Percentiles rank a stretch among this genome's conserved stretches.
Evolutionary conservation across 2,113 vertebrate species (phyloP).

Genomic region (Phasianus colchicus): DNA sequence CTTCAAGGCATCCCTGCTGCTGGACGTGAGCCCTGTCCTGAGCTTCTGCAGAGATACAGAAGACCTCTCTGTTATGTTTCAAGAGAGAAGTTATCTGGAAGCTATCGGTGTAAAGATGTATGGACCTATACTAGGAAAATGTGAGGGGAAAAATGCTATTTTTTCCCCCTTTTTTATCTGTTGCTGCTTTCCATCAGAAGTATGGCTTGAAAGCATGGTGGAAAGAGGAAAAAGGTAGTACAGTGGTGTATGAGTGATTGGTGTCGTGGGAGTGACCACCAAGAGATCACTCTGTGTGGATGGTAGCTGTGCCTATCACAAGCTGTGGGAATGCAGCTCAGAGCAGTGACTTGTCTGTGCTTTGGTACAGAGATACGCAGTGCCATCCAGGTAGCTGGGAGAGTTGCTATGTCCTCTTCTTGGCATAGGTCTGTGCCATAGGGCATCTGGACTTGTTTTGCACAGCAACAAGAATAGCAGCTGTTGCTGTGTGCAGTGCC

Average conservation of each 20-base stretch:
- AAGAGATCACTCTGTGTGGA: not conserved
- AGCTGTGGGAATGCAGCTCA: not conserved
- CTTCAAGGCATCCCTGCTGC: not conserved
- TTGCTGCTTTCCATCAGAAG: not conserved
- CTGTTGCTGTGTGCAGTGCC: rapidly evolving
- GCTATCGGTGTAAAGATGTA: not conserved
- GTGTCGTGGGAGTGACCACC: not conserved
- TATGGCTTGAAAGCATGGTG: not conserved
- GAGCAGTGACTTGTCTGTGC: not conserved
- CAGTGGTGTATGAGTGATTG: not conserved
- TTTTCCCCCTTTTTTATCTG: not conserved
- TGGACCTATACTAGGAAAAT: not conserved
- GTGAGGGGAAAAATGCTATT: not conserved
- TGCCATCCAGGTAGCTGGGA: not conserved
- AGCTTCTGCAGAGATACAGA: not conserved
- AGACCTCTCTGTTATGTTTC: not conserved
- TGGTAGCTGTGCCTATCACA: rapidly evolving
- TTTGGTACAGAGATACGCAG: too few relatives aligned
- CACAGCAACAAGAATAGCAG: not conserved
- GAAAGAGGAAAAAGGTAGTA: not conserved
- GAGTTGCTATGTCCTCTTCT: not conserved
- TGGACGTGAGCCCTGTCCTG: not conserved
- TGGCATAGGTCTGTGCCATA: not conserved
- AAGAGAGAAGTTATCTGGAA: not conserved
- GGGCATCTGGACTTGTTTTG: not conserved